phyloP scores from a whole-genome alignment of 2,113 vertebrate genomes.

The Phrynosoma platyrhinos region DNA sequence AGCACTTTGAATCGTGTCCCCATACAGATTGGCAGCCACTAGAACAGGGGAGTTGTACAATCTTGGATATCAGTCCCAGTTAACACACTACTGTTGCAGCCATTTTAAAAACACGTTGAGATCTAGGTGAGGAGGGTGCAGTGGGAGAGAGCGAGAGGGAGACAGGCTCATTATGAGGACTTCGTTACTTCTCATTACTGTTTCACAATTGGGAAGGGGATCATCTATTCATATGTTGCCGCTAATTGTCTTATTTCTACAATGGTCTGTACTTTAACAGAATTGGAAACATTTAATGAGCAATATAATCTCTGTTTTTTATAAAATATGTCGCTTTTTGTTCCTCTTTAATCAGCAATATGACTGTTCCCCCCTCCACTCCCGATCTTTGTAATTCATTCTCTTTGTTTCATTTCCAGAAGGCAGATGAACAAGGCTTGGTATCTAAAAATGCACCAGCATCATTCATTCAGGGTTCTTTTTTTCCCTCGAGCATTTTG shows the following conservation, averaged over 20 bases:
- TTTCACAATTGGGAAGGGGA: slow-evolving; percentile 17
- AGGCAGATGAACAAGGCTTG: neutral
- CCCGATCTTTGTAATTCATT: neutral
- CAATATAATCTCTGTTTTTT: slow-evolving; percentile 9
- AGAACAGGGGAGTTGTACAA: too few species aligned
- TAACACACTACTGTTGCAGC: too few species aligned
- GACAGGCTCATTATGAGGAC: neutral
- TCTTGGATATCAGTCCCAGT: too few species aligned
- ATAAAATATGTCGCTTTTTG: neutral
- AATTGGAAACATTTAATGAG: neutral
- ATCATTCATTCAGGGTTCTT: neutral
- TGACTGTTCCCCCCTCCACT: neutral
- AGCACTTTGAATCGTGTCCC: too few species aligned
- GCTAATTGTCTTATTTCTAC: slow-evolving; percentile 2
- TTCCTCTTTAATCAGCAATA: slow-evolving; percentile 29
- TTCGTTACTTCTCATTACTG: neutral
- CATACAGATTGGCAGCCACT: too few species aligned
- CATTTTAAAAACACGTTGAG: neutral
- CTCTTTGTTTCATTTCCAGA: slow-evolving; percentile 1
- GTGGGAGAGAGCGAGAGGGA: neutral
- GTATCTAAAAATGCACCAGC: slow-evolving; percentile 4
- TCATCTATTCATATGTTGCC: neutral
- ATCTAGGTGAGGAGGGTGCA: accelerated
- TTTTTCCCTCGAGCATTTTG: neutral
- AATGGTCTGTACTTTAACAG: neutral